These are phyloP conservation scores for Cyprinodon brontotheroides DNA, from an alignment of 2,113 vertebrate genomes.

Conservation along the genomic window DNA sequence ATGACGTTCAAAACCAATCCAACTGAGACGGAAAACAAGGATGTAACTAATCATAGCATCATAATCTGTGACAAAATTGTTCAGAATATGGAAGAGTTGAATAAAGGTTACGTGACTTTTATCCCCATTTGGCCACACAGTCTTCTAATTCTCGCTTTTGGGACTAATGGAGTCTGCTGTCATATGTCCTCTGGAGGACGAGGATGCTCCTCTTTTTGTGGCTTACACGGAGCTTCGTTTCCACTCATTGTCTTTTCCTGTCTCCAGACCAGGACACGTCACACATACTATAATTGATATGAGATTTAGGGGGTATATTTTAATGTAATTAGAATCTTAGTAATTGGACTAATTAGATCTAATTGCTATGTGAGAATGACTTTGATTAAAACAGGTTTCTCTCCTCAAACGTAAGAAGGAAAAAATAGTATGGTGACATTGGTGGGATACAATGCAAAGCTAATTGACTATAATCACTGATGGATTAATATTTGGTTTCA, in stretches of 20 bases:
- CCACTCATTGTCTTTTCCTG: conserved; percentile 45
- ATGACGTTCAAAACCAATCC: conserved; percentile 14
- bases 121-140: conserved; percentile 45
- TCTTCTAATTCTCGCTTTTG: conserved; percentile 49
- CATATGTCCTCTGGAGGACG: conserved; percentile 67
- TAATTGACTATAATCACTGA: conserved; percentile 40
- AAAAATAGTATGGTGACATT: conserved; percentile 66
- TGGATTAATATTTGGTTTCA: conserved; percentile 2
- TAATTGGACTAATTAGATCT: conserved; percentile 87
- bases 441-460: conserved; percentile 50
- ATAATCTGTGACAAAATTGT: conserved; percentile 44
- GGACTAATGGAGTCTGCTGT: conserved; percentile 52
- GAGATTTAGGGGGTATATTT: conserved; percentile 86
- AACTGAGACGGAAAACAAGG: conserved; percentile 22
- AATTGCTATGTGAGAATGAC: conserved; percentile 84
- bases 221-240: conserved; percentile 55
- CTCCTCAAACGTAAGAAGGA: conserved; percentile 68
- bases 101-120: conserved; percentile 57
- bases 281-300: conserved; percentile 84
- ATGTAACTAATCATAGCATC: conserved; percentile 57
- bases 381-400: conserved; percentile 85
- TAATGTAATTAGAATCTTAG: conserved; percentile 85
- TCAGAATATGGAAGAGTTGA: conserved; percentile 29
- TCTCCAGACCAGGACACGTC: conserved; percentile 78
- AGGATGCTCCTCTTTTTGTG: conserved; percentile 49